Conservation (phyloP, 1,140 invertebrate species). For the Drosophila navojoa region DNA sequence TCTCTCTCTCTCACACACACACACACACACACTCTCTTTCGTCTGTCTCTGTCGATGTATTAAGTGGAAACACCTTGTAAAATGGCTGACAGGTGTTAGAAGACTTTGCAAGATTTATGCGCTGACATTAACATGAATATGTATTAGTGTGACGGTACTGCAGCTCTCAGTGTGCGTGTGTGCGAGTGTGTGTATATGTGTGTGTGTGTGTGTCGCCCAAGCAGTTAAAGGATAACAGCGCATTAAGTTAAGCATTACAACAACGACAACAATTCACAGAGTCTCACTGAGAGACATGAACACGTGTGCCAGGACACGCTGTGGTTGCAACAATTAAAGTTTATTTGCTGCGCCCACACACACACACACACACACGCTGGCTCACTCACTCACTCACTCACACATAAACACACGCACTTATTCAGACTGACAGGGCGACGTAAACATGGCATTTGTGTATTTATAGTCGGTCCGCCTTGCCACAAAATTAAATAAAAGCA, state of each 20-base stretch:
- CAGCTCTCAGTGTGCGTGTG: constrained; percentile 24
- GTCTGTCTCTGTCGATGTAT: constrained; percentile 61
- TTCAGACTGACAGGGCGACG: constrained; percentile 25
- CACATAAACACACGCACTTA: constrained; percentile 16
- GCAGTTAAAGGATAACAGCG: constrained; percentile 82
- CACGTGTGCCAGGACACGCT: constrained; percentile 73
- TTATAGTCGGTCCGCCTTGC: constrained; percentile 71
- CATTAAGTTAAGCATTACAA: constrained; percentile 81
- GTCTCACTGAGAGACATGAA: constrained; percentile 43
- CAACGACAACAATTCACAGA: constrained; percentile 50
- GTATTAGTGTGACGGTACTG: constrained; percentile 66
- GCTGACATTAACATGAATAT: constrained; percentile 82
- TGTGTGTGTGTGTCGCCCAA: constrained; percentile 51
- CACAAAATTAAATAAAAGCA: constrained; percentile 82
- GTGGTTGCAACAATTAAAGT: constrained; percentile 81
- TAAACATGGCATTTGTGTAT: constrained; percentile 66
- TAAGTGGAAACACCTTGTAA: constrained; percentile 82
- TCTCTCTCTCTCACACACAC: constrained; percentile 4
- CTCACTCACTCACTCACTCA: not conserved
- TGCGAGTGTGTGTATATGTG: constrained; percentile 12
- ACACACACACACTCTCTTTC: not conserved
- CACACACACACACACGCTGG: constrained; percentile 26
- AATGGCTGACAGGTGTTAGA: constrained; percentile 82
- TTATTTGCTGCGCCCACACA: constrained; percentile 72
- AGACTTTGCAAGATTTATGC: constrained; percentile 82